phyloP scores from a whole-genome alignment of 1,140 invertebrate genomes.

The Battus philenor region DNA sequence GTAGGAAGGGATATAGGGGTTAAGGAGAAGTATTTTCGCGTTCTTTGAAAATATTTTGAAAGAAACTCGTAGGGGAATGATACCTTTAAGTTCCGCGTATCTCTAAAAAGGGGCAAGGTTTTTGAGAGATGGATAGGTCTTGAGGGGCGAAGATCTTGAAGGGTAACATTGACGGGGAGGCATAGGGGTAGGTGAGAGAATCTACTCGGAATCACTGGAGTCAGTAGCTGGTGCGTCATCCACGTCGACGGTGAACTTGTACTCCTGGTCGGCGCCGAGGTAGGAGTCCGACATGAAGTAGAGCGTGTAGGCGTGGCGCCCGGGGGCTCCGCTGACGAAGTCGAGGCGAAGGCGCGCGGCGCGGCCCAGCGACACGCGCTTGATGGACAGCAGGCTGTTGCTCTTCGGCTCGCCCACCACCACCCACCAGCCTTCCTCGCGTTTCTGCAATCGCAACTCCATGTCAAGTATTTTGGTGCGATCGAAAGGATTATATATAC shows the following conservation, averaged over 20 bases:
- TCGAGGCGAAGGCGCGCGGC: conserved; percentile 96
- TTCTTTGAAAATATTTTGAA: too few species aligned
- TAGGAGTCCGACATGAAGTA: conserved; percentile 99
- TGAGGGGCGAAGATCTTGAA: too few species aligned
- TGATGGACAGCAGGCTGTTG: conserved; percentile 97
- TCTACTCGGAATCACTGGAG: conserved; percentile 33
- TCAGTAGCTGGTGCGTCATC: conserved; percentile 78
- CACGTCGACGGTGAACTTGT: conserved; percentile 90
- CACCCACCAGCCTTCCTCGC: conserved; percentile 99
- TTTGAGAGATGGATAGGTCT: too few species aligned
- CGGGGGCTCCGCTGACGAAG: conserved; percentile 92
- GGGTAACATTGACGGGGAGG: too few species aligned
- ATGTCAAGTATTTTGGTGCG: conserved; percentile 16
- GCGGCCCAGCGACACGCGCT: conserved; percentile 94
- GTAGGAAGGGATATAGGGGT: too few species aligned
- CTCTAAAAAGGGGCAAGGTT: too few species aligned
- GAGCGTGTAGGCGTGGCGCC: conserved; percentile 93
- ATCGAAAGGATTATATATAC: background rate
- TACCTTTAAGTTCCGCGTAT: too few species aligned
- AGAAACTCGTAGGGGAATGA: too few species aligned
- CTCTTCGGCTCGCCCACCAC: conserved; percentile 97
- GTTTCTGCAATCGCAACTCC: conserved; percentile 85
- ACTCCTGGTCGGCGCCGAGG: conserved; percentile 98
- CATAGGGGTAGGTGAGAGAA: too few species aligned
- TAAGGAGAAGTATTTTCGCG: too few species aligned